A percentile compares a stretch with the other conserved stretches of the same genome.
These are phyloP conservation scores for Anthopleura sola DNA, from an alignment of 64 coral and sea anemone genomes.

Conservation along the genomic window DNA sequence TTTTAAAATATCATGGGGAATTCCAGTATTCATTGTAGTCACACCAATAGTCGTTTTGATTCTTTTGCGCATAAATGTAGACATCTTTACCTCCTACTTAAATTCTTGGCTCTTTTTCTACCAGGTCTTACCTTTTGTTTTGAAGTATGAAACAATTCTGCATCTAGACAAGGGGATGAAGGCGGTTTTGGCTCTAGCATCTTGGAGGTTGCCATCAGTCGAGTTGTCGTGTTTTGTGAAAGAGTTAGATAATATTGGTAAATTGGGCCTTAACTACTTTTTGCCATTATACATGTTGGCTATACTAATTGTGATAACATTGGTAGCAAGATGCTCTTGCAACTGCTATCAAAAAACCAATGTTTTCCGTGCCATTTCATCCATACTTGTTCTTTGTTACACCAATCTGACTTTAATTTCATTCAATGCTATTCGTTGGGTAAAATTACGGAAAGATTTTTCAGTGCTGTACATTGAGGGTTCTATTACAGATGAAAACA, in stretches of 20 bases:
- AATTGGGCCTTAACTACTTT: constrained; percentile 60
- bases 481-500: constrained; percentile 13
- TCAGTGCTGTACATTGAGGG: constrained; percentile 50
- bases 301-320: constrained; percentile 31
- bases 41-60: constrained; percentile 25
- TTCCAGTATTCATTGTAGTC: constrained; percentile 33
- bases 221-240: constrained; percentile 25
- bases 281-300: constrained; percentile 54
- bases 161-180: constrained; percentile 33
- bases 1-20: constrained; percentile 13
- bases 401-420: constrained; percentile 55
- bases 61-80: constrained; percentile 42
- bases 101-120: constrained; percentile 78
- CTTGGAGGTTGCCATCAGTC: constrained; percentile 22
- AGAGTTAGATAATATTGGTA: constrained; percentile 52
- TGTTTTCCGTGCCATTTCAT: constrained; percentile 56
- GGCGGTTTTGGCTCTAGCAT: constrained; percentile 38
- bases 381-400: constrained; percentile 68
- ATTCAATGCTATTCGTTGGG: constrained; percentile 30
- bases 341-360: constrained; percentile 47
- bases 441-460: not conserved
- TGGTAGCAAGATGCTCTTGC: not conserved
- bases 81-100: constrained; percentile 65
- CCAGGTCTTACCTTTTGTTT: constrained; percentile 45
- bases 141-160: constrained; percentile 2